Percentiles rank a stretch among this genome's conserved stretches.
Conservation (phyloP, 2,888 invertebrate species). For the Cordilura impudica region DNA sequence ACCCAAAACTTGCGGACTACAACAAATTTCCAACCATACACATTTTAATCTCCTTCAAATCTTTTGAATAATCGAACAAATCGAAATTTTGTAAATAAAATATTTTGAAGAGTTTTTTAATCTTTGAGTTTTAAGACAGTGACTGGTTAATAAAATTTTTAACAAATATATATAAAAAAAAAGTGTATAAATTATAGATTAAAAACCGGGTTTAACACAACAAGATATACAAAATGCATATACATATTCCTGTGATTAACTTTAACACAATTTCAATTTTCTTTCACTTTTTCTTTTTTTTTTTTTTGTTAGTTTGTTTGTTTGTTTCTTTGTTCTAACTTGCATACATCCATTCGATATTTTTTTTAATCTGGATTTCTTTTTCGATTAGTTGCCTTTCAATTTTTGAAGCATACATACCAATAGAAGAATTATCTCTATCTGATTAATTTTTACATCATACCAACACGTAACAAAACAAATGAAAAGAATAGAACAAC, state of each 20-base stretch:
- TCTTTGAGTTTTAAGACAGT: not conserved
- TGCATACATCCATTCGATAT: not conserved
- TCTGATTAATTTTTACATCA: too few species aligned
- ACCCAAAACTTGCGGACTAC: too few species aligned
- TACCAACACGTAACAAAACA: not conserved
- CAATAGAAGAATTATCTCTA: too few species aligned
- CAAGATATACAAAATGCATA: slow-evolving; percentile 8
- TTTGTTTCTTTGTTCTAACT: too few species aligned
- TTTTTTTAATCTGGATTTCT: too few species aligned
- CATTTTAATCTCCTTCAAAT: too few species aligned
- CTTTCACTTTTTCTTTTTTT: not conserved
- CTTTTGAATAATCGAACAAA: too few species aligned
- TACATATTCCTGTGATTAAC: slow-evolving; percentile 31
- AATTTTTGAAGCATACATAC: not conserved
- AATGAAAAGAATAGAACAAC: not conserved
- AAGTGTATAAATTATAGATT: not conserved
- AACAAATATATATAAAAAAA: not conserved
- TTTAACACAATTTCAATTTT: not conserved
- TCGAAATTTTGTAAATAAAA: not conserved
- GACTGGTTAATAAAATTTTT: too few species aligned
- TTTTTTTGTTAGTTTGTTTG: not conserved
- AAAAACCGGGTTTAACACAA: not conserved
- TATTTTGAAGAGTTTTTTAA: too few species aligned
- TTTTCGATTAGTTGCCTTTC: not conserved
- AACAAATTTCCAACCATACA: too few species aligned